These are phyloP conservation scores for Cerastoderma edule DNA, from an alignment of 2,888 invertebrate species.

Conservation along the genomic window DNA sequence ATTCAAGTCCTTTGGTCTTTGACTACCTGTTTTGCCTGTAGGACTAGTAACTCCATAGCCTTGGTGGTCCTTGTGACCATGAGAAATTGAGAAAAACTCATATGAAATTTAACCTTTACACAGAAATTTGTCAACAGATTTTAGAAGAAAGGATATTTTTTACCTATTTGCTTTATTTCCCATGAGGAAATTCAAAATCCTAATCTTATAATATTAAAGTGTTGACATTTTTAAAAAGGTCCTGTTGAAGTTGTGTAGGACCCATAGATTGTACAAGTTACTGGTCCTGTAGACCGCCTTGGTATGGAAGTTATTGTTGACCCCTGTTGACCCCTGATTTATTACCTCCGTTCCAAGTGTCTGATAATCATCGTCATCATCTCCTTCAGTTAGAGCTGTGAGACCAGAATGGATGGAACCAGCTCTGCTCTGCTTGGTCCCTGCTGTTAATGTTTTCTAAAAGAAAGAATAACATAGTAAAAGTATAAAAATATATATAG, in stretches of 20 bases:
- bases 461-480: neutral
- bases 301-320: neutral
- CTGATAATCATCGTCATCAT: conserved; percentile 35
- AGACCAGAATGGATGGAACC: conserved; percentile 51
- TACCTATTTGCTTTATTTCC: neutral
- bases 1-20: neutral
- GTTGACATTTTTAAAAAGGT: neutral
- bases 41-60: neutral
- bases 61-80: neutral
- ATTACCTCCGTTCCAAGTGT: conserved; percentile 50
- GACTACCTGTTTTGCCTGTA: neutral
- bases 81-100: neutral
- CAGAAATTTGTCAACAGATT: neutral
- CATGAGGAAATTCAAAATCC: neutral
- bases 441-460: conserved; percentile 35
- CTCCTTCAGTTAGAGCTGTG: conserved; percentile 45
- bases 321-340: neutral
- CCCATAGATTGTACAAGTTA: no score
- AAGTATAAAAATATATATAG: neutral
- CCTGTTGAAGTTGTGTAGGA: no score
- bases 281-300: no score
- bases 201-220: neutral
- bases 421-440: conserved; percentile 36
- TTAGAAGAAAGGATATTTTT: no score
- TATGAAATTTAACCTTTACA: neutral